These are phyloP conservation scores for Cardiocondyla obscurior DNA, from an alignment of 1,140 invertebrate genomes.

Conservation along the genomic window DNA sequence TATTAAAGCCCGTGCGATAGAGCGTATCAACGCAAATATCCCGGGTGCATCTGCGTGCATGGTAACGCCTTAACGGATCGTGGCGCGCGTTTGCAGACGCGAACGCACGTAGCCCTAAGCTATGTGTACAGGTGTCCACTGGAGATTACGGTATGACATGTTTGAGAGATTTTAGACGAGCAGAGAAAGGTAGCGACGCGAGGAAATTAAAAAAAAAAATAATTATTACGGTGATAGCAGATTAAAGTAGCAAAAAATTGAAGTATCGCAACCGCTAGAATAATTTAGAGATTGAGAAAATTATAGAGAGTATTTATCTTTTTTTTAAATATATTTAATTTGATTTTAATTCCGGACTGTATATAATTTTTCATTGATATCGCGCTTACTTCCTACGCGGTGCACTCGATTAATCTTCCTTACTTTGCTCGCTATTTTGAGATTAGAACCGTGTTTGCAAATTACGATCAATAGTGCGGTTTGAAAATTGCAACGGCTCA, in stretches of 20 bases:
- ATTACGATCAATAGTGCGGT: conserved; percentile 23
- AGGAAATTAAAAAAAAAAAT: no score
- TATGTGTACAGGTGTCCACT: conserved; percentile 52
- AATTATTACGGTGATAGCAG: no score
- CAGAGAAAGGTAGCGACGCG: neutral
- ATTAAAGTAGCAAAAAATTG: no score
- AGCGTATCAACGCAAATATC: conserved; percentile 21
- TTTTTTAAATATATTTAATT: neutral
- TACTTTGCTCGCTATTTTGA: neutral
- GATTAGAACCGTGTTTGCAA: conserved; percentile 16
- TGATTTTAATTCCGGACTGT: neutral
- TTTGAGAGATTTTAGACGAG: conserved; percentile 45
- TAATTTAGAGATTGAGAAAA: neutral
- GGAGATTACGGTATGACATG: conserved; percentile 44
- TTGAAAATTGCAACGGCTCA: conserved; percentile 24
- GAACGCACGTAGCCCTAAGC: conserved; percentile 34
- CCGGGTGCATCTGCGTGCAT: conserved; percentile 13
- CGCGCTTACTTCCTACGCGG: neutral
- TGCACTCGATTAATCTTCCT: neutral
- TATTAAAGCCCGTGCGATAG: neutral
- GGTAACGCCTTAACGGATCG: conserved; percentile 10
- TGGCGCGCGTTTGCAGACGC: conserved; percentile 15
- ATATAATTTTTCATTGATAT: neutral
- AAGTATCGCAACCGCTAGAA: no score
- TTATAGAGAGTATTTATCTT: neutral